These are phyloP conservation scores for Pristis pectinata DNA, from an alignment of 2,797 vertebrate species.

Conservation along the genomic window DNA sequence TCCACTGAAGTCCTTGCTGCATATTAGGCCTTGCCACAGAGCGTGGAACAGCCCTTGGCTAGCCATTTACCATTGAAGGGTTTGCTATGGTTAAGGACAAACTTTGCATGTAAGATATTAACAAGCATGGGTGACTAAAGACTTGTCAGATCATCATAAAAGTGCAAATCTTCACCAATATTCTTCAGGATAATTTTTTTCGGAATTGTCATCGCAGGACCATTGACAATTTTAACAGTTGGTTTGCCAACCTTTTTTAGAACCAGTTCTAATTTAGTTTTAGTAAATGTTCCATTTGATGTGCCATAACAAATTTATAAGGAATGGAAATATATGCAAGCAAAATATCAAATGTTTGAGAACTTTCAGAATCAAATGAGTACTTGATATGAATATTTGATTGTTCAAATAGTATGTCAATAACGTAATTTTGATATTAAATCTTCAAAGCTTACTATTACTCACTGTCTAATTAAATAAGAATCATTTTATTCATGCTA, in stretches of 20 bases:
- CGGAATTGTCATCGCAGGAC: not conserved
- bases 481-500: constrained; percentile 6
- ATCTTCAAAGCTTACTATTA: constrained; percentile 9
- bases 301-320: constrained; percentile 26
- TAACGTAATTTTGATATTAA: constrained; percentile 18
- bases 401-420: constrained; percentile 19
- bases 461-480: constrained; percentile 20
- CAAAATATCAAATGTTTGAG: constrained; percentile 28
- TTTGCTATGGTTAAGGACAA: no score
- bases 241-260: not conserved
- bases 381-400: constrained; percentile 31
- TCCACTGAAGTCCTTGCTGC: no score
- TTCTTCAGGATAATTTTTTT: not conserved
- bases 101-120: no score
- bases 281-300: not conserved
- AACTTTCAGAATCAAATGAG: constrained; percentile 29
- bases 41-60: no score
- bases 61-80: no score
- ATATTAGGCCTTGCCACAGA: no score
- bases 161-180: not conserved
- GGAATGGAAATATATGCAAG: constrained; percentile 16
- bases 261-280: not conserved
- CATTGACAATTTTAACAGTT: not conserved
- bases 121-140: no score
- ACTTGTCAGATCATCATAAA: not conserved